phyloP scores from a whole-genome alignment of 2,113 vertebrate species.

The Martes martes region DNA sequence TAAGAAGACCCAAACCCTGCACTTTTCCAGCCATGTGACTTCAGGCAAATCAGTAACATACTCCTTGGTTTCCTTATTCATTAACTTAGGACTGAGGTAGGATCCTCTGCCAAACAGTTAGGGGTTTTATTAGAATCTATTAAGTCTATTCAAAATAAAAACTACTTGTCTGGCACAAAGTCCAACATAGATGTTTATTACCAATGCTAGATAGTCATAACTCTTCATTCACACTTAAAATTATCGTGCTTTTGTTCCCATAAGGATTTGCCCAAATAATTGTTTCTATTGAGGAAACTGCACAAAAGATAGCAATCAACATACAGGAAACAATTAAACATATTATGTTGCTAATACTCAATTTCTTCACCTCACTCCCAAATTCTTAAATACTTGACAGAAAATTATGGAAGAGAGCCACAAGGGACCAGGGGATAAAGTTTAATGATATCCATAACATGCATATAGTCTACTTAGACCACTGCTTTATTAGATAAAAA shows the following conservation, averaged over 20 bases:
- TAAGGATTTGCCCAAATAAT: not conserved
- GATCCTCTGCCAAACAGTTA: not conserved
- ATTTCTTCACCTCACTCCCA: not conserved
- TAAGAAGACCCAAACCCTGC: not conserved
- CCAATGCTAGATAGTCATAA: not conserved
- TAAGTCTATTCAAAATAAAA: not conserved
- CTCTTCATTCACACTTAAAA: not conserved
- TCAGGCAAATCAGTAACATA: not conserved
- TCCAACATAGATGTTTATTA: not conserved
- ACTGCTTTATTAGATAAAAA: constrained; percentile 5
- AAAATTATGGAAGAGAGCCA: not conserved
- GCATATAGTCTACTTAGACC: not conserved
- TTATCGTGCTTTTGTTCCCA: not conserved
- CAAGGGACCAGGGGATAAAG: not conserved
- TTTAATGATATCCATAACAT: not conserved
- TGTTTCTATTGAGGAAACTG: not conserved
- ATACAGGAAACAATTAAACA: not conserved
- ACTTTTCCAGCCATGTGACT: not conserved
- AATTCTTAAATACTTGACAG: not conserved
- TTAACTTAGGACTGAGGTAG: not conserved
- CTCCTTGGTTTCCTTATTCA: not conserved
- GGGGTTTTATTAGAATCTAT: not conserved
- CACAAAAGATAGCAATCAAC: not conserved
- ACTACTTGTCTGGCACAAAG: not conserved
- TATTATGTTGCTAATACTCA: not conserved